Evolutionary conservation across 1,140 invertebrate genomes (phyloP).

Genomic region (Aphidius gifuensis): DNA sequence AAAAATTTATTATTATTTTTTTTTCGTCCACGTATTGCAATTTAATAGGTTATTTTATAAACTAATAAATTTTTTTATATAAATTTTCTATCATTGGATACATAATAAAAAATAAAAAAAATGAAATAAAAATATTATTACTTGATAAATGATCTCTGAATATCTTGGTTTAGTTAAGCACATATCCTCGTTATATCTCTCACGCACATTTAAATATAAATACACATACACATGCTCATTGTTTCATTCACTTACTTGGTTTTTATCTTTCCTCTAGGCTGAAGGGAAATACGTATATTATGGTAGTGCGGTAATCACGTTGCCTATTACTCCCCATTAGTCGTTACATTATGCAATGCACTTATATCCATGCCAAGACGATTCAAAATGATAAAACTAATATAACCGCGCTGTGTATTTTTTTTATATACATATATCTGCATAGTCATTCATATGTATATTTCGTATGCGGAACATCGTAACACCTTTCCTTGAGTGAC

Average conservation of each 20-base stretch:
- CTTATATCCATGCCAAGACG: conserved; percentile 30
- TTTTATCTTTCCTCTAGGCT: no score
- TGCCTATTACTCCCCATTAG: conserved; percentile 46
- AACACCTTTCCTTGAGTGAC: neutral
- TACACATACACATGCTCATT: conserved; percentile 5
- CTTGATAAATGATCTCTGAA: no score
- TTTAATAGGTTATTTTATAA: no score
- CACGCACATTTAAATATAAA: conserved; percentile 1
- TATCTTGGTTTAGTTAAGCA: no score
- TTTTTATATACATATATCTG: conserved; percentile 28
- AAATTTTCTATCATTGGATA: neutral
- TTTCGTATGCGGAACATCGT: conserved; percentile 19
- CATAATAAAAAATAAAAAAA: no score
- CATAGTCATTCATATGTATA: conserved; percentile 44
- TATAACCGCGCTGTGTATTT: conserved; percentile 14
- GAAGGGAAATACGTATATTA: conserved; percentile 23
- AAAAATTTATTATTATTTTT: no score
- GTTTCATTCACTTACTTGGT: no score
- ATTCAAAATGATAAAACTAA: conserved; percentile 49
- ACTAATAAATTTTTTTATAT: neutral
- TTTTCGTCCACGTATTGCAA: no score
- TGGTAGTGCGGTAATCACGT: conserved; percentile 38
- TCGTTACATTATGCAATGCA: conserved; percentile 44
- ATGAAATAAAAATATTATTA: no score
- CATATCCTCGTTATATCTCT: no score